Evolutionary conservation across 2,797 vertebrate species (phyloP), one percentile per base, ranked within the genome.

Genomic region (Oceanodroma leucorhoa): DNA sequence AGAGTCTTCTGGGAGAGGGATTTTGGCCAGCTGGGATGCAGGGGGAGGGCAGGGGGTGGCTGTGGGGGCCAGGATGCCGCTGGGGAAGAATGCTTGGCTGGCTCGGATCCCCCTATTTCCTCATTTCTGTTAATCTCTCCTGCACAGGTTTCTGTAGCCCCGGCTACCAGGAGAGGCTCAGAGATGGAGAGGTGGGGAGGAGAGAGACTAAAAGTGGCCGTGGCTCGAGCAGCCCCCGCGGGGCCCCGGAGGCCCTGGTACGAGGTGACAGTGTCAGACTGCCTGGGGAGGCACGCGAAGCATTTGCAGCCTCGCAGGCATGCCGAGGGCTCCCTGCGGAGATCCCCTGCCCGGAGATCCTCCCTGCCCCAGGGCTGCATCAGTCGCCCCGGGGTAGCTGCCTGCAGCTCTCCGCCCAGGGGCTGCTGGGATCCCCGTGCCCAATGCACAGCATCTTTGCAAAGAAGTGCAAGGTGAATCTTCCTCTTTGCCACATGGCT

Each of bases 251-350:
- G 60, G 54, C 46, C 22, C 73, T 84, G 34, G 38, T 53, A 51
- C 11, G 6, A 7, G 2, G 32, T 45, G 87, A 82, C 20, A 38
- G 58, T 2, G 5, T 51, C 61, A 67, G 54, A 6, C 1, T 36
- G 72, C 60, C 70, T 43, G 43, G 34, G 18, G 53, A 94, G 77
- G 75, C 85, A 96, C 0, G 1, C 3, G 6, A 80, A 91, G 51
- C 54, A 70, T 85, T 89, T 45, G 32, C 80, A 90, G 67, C 66
- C 50, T 41, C 6, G 8, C 29, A 54, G 80, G 54, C 69, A 83
- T 2, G 55, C 54, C 0, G 0, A 58, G 34, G 61, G 32, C 45
- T 80, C 1, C 0, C 38, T 43, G 62, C 1, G 4, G 62, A 82
- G 66, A 65, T 71, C 27, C 27, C 22, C 27, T 70, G 27, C 36